Base-by-base conservation (phyloP, 2,888 invertebrate species). In the Phytoseiulus persimilis region DNA sequence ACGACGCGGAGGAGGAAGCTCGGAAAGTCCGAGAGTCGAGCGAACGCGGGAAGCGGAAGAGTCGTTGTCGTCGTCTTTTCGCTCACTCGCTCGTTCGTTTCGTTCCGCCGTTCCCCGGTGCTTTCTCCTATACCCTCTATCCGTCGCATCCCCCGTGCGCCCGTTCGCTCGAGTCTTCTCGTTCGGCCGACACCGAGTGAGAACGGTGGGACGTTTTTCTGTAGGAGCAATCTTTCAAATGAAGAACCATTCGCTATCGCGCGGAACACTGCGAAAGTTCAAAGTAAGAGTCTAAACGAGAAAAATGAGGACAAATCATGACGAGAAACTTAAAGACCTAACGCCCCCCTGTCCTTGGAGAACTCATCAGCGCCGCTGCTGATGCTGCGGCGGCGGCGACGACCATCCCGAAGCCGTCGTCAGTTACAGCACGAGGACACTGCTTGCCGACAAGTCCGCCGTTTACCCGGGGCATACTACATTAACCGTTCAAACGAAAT, bases 61-160 rank as follows among this genome's bases (percentile, higher is more conserved):
- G 65, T 65, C 65, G 65, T 65, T 65, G 65, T 65, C 65, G 65
- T 65, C 65, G 65, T 65, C 65, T 65, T 65, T 65, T 65, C 65
- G 65, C 18, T 65, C 65, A 23, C 18, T 65, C 28, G 14, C 18
- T 65, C 65, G 65, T 28, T 65, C 65, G 65, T 65, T 65, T 65
- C 65, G 65, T 65, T 65, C 65, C 65, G 28, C 65, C 28, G 65
- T 65, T 65, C 14, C 65, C 65, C 65, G 65, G 65, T 14, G 28
- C 65, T 65, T 65, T 65, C 18, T 65, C 65, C 65, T 65, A 65
- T 65, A 65, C 65, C 65, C 65, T 65, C 65, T 65, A 65, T 65
- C 65, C 65, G 18, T 14, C 23, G 65, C 65, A 18, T 65, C 65
- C 23, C 28, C 65, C 65, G 14, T 65, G 2, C 28, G 23, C 65